phyloP scores from a whole-genome alignment of 2,113 vertebrate species.

The Pseudopipra pipra region DNA sequence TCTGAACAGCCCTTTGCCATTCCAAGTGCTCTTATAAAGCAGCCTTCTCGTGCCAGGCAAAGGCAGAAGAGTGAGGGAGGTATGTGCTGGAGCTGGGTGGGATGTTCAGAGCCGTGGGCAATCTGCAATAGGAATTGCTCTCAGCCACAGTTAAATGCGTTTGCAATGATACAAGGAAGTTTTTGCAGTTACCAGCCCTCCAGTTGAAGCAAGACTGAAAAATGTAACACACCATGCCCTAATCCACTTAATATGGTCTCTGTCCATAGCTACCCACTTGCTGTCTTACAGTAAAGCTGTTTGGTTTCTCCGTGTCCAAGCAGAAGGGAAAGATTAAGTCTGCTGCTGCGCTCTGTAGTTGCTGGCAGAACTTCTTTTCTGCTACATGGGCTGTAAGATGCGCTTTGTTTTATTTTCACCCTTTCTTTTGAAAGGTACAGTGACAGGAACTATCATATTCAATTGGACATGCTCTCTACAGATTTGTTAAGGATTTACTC shows the following conservation, averaged over 20 bases:
- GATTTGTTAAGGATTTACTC: constrained; percentile 77
- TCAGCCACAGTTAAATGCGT: background rate
- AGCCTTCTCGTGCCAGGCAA: background rate
- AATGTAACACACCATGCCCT: background rate
- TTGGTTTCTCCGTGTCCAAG: background rate
- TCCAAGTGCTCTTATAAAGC: background rate
- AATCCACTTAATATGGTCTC: background rate
- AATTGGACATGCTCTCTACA: constrained; percentile 77
- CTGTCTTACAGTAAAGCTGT: background rate
- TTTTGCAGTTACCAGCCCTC: background rate
- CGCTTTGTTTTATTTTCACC: constrained; percentile 19
- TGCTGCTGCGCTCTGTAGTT: background rate
- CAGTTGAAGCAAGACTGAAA: constrained; percentile 22
- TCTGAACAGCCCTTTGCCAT: background rate
- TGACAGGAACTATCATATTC: constrained; percentile 68
- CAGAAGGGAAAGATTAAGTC: background rate
- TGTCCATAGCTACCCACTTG: background rate
- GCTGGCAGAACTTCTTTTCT: constrained; percentile 14
- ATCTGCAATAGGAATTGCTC: background rate
- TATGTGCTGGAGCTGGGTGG: background rate
- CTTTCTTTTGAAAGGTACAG: constrained; percentile 41
- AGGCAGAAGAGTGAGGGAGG: background rate
- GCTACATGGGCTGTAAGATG: background rate
- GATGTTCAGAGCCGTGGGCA: background rate
- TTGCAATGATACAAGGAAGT: background rate